These are phyloP conservation scores for Stichodactyla helianthus DNA, from an alignment of 64 coral and sea anemone genomes.

Conservation along the genomic window DNA sequence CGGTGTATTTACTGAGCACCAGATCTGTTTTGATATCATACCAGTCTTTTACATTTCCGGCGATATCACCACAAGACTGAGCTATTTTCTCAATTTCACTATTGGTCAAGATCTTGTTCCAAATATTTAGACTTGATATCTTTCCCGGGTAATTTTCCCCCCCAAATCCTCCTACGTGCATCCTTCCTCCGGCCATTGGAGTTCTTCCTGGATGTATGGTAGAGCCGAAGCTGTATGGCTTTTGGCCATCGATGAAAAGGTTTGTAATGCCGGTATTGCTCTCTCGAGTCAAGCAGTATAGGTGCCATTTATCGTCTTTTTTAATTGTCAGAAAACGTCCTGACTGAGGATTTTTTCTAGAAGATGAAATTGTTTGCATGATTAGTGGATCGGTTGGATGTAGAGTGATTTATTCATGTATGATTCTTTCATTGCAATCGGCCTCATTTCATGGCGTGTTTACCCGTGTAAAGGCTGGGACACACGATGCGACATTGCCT, in stretches of 20 bases:
- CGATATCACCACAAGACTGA: neutral
- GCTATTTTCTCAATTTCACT: neutral
- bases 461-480: too few species aligned
- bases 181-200: neutral
- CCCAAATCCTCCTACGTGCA: neutral
- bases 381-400: too few species aligned
- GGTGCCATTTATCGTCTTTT: neutral
- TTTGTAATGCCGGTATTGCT: neutral
- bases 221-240: neutral
- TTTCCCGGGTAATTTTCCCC: neutral
- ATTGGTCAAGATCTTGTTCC: neutral
- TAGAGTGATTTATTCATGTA: too few species aligned
- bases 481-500: too few species aligned
- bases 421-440: too few species aligned
- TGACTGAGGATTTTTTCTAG: neutral
- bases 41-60: constrained; percentile 14
- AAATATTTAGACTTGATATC: neutral
- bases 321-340: neutral
- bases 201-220: neutral
- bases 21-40: neutral
- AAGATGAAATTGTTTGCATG: neutral
- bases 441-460: too few species aligned
- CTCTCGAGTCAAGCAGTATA: neutral
- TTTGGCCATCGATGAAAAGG: neutral
- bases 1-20: neutral